These are phyloP conservation scores for Hydractinia echinata DNA, from an alignment of 30 jellyfish, hydroid and myxozoan species.

Conservation along the genomic window DNA sequence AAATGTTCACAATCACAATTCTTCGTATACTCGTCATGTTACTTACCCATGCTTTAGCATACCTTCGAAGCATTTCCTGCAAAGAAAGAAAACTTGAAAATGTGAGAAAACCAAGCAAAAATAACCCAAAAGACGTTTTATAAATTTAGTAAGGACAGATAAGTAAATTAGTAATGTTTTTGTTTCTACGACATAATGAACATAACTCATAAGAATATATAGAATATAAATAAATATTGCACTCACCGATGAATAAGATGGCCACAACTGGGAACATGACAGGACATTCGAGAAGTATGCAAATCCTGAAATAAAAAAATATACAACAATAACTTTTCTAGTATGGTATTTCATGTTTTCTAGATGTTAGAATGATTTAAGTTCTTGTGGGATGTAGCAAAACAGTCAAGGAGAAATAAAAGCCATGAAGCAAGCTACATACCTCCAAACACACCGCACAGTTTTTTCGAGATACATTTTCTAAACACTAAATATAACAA, in stretches of 20 bases:
- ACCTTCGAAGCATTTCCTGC: conserved; percentile 47
- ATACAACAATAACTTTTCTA: not conserved
- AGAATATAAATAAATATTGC: not conserved
- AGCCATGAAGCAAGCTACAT: not conserved
- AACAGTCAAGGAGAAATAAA: not conserved
- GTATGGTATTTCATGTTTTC: not conserved
- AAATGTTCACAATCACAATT: not conserved
- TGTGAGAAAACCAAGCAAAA: not conserved
- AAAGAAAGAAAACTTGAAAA: not conserved
- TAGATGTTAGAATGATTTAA: not conserved
- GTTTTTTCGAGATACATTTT: conserved; percentile 43
- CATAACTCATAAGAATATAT: not conserved
- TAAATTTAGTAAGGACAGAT: not conserved
- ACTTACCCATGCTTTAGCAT: conserved; percentile 59
- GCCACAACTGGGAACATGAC: conserved; percentile 72
- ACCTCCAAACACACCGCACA: conserved; percentile 89
- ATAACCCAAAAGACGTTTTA: not conserved
- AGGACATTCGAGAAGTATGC: conserved; percentile 64
- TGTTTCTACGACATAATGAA: not conserved
- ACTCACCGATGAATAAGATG: conserved; percentile 67
- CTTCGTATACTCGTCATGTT: no score
- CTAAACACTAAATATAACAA: conserved; percentile 53
- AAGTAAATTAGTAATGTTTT: not conserved
- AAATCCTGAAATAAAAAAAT: conserved; percentile 36
- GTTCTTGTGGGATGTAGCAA: not conserved